phyloP scores from a whole-genome alignment of 2,888 invertebrate species.

The Carabus problematicus region DNA sequence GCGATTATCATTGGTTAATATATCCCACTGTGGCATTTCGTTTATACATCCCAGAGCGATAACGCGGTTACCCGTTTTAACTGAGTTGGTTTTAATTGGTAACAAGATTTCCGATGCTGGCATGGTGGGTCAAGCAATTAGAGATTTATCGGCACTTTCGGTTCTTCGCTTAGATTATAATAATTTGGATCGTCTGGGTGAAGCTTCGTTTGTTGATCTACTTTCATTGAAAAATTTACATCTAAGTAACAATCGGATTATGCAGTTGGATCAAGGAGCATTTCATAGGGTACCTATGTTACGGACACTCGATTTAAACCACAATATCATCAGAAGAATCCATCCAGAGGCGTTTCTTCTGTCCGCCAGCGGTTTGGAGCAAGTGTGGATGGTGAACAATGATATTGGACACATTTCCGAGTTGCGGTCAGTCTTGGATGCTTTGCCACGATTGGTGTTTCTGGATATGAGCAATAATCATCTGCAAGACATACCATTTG shows the following conservation, averaged over 20 bases:
- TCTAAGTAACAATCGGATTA: conserved; percentile 75
- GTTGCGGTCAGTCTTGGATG: conserved; percentile 75
- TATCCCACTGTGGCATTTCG: conserved; percentile 77
- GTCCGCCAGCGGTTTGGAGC: conserved; percentile 77
- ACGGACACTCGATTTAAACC: conserved; percentile 76
- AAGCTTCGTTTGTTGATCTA: conserved; percentile 82
- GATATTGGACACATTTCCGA: conserved; percentile 78
- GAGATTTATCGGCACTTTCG: conserved; percentile 77
- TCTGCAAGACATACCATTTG: conserved; percentile 78
- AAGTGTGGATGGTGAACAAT: conserved; percentile 78
- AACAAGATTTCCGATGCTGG: conserved; percentile 80
- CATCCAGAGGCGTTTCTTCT: conserved; percentile 84
- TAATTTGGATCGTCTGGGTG: conserved; percentile 72
- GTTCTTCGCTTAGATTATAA: conserved; percentile 76
- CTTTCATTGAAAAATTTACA: conserved; percentile 72
- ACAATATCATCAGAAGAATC: conserved; percentile 76
- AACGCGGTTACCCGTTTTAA: conserved; percentile 72
- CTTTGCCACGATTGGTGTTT: conserved; percentile 77
- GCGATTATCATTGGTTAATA: conserved; percentile 73
- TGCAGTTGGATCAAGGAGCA: conserved; percentile 79
- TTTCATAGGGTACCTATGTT: conserved; percentile 80
- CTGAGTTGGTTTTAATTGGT: conserved; percentile 72
- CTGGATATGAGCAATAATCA: conserved; percentile 82
- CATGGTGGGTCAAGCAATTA: conserved; percentile 80
- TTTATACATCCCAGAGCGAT: conserved; percentile 82